Percentiles rank a stretch among this genome's conserved stretches.
Evolutionary conservation across 1,140 invertebrate genomes (phyloP).

Genomic region (Conus betulinus): DNA sequence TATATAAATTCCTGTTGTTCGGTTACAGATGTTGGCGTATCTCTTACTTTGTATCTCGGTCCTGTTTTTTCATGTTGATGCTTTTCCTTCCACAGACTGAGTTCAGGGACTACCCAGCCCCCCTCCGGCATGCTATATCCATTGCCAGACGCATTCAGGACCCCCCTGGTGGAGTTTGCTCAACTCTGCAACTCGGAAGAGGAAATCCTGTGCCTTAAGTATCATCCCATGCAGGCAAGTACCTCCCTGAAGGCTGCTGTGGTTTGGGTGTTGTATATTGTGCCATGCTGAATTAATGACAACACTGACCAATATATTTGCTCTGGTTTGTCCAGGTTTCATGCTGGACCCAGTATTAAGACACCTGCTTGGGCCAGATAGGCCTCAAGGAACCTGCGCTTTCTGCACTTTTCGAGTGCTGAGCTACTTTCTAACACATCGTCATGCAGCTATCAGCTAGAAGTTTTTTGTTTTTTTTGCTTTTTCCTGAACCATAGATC

Average conservation of each 20-base stretch:
- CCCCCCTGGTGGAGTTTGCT: conserved; percentile 95
- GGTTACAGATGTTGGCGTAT: neutral
- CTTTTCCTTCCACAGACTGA: conserved; percentile 79
- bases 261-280: neutral
- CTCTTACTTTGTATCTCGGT: neutral
- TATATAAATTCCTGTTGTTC: neutral
- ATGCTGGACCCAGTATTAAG: no score
- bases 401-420: no score
- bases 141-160: conserved; percentile 94
- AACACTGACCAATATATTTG: no score
- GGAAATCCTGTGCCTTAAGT: conserved; percentile 95
- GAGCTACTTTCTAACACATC: no score
- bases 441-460: no score
- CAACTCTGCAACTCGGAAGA: conserved; percentile 96
- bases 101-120: conserved; percentile 92
- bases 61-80: neutral
- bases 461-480: no score
- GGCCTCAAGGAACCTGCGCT: no score
- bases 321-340: no score
- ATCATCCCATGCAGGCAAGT: conserved; percentile 86
- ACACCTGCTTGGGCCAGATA: no score
- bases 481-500: no score
- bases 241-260: no score
- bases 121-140: conserved; percentile 93
- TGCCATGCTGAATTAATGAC: neutral